Evolutionary conservation across 2,113 vertebrate genomes (phyloP), one percentile per base, ranked within the genome.

Genomic region (Aepyceros melampus): DNA sequence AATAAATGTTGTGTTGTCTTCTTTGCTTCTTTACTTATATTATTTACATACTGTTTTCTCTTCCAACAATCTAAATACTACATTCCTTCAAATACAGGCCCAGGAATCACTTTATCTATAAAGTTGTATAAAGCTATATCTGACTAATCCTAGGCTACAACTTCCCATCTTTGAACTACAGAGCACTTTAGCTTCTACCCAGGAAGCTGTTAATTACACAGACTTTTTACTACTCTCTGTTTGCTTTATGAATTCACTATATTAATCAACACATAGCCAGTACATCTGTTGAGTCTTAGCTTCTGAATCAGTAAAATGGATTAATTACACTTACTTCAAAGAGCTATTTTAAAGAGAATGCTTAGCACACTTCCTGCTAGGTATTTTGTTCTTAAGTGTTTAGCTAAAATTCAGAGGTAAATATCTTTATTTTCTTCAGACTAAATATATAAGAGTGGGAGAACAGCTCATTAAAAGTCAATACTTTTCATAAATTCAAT

Each of bases 231-330:
- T 86, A 79, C 67, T 91, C 55, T 83, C 3, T 53, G 27, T 58
- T 78, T 96, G 62, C 79, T 91, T 95, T 91, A 95, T 93, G 76
- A 92, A 89, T 94, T 92, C 74, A 89, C 64, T 81, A 33, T 81
- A 51, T 81, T 87, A 56, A 71, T 95, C 45, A 96, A 74, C 15
- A 55, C 19, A 78, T 2, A 97, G 78, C 10, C 55, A 94, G n/a
- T 58, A 36, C 74, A 47, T 96, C 62, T 86, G 33, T 7, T 47
- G 64, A 88, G 64, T 29, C 87, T 95, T 92, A 49, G 92, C 96
- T 97, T 94, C 87, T 96, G 51, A 96, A 89, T 97, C 95, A 97
- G 95, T 89, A 94, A 81, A 97, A 84, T 67, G 56, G 82, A 83
- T 89, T 97, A 91, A 97, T 87, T 67, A 97, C 8, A 87, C 2